Evolutionary conservation across 2,113 vertebrate genomes (phyloP).

Genomic region (Geococcyx californianus): DNA sequence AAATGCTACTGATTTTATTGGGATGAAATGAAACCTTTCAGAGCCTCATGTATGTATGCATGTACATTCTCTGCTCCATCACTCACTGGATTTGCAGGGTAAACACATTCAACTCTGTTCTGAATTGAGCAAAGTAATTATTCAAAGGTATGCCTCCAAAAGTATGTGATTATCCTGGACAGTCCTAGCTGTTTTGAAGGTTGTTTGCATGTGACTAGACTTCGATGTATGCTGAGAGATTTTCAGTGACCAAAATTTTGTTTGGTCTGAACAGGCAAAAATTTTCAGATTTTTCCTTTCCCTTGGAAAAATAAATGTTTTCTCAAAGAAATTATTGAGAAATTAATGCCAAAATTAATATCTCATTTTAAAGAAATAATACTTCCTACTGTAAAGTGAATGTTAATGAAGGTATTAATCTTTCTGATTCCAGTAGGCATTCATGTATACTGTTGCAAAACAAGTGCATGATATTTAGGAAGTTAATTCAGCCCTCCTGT

Average conservation of each 20-base stretch:
- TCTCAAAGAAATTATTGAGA: background rate
- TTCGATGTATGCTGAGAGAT: background rate
- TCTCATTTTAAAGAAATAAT: background rate
- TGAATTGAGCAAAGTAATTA: background rate
- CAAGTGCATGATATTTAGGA: no score
- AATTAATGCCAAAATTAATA: background rate
- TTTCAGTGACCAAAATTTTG: background rate
- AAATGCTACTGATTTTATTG: background rate
- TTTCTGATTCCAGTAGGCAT: background rate
- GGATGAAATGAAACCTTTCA: background rate
- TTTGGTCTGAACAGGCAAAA: background rate
- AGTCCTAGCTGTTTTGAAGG: background rate
- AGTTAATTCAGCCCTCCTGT: background rate
- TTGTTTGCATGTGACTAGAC: background rate
- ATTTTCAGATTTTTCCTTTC: background rate
- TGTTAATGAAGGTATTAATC: background rate
- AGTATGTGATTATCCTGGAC: background rate
- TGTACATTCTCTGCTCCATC: background rate
- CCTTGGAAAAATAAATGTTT: fast-evolving
- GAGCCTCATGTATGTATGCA: background rate
- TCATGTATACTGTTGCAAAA: background rate
- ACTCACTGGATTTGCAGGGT: background rate
- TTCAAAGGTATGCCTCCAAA: background rate
- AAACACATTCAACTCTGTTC: background rate
- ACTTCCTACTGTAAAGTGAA: background rate